Evolutionary conservation across 2,797 vertebrate species (phyloP).

Genomic region (Nannoperca australis): DNA sequence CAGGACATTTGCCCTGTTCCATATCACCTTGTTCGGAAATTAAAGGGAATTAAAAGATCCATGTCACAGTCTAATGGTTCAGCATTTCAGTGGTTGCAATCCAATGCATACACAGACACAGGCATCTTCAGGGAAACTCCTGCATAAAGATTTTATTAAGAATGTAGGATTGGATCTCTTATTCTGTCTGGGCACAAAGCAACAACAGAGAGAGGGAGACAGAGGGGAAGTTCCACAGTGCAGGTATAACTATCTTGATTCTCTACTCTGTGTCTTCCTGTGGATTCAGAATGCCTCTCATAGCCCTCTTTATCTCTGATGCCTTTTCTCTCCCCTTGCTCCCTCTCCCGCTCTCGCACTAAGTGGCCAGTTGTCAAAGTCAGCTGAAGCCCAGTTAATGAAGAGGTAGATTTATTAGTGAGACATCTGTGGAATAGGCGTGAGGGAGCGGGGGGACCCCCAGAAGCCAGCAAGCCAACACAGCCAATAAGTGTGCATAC

Average conservation of each 20-base stretch:
- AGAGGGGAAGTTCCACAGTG: slow-evolving; percentile 61
- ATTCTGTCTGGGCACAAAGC: slow-evolving; percentile 22
- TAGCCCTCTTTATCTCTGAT: slow-evolving; percentile 21
- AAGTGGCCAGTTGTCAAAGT: slow-evolving; percentile 83
- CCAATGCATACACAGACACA: slow-evolving; percentile 4
- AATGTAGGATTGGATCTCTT: slow-evolving; percentile 17
- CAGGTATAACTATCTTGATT: slow-evolving; percentile 46
- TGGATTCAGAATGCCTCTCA: slow-evolving; percentile 42
- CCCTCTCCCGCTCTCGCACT: slow-evolving; percentile 49
- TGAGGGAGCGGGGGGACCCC: slow-evolving; percentile 31
- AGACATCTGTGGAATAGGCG: slow-evolving; percentile 52
- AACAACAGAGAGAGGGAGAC: slow-evolving; percentile 16
- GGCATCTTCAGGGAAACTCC: slow-evolving; percentile 42
- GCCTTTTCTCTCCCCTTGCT: slow-evolving; percentile 33
- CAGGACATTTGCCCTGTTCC: slow-evolving; percentile 32
- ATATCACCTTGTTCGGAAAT: slow-evolving; percentile 36
- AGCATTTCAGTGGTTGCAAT: slow-evolving; percentile 25
- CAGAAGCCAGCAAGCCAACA: slow-evolving; percentile 58
- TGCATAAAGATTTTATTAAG: slow-evolving; percentile 27
- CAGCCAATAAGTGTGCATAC: slow-evolving; percentile 54
- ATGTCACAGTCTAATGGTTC: slow-evolving; percentile 28
- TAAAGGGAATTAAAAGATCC: slow-evolving; percentile 13
- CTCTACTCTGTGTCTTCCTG: slow-evolving; percentile 32
- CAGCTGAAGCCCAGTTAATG: slow-evolving; percentile 79
- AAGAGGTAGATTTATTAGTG: slow-evolving; percentile 79